Evolutionary conservation across 2,888 invertebrate genomes (phyloP), one percentile per base, ranked within the genome.

Genomic region (Iselma pallidipennis): DNA sequence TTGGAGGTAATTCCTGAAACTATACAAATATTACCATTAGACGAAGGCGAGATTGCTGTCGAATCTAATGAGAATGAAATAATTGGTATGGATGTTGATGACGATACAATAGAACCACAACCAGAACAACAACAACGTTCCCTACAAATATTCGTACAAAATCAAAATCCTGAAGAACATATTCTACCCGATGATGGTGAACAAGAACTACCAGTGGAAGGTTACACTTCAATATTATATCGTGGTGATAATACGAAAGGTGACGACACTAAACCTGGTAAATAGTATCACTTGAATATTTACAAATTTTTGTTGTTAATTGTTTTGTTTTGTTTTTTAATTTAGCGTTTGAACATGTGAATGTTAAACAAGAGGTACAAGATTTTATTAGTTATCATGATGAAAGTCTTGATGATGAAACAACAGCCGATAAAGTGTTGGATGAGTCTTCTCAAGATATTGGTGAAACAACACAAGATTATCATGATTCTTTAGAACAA

Each of bases 1-100:
- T 71, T 80, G 28, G 81, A 81, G 69, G 78, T 78, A 2, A 73
- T 82, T 33, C 78, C 80, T 2, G 82, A 80, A 59, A 77, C 80
- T 2, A 74, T 81, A 16, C 74, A 79, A 60, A 56, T 82, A 1
- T 65, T 81, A 45, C 72, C 79, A 4, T 68, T 75, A 59, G 76
- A 75, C 33, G 60, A 67, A 19, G 61, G 56, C 37, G 57, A 59
- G 55, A 31, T 51, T 26, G 51, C 31, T 49, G 52, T 48, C 21
- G 54, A 51, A 29, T 53, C 54, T 56, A 45, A 42, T 31, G 33
- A 28, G 42, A 19, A 31, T 23, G 33, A 55, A 33, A 31, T 37
- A 16, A 37, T 37, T 37, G 9, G 16, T 37, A 9, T 37, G 16
- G 7, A 37, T 16, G 59, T 59, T n/a, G 49, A 49, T 29, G 14